These are phyloP conservation scores for Pseudomyrmex gracilis DNA, from an alignment of 1,140 invertebrate genomes.

Conservation along the genomic window DNA sequence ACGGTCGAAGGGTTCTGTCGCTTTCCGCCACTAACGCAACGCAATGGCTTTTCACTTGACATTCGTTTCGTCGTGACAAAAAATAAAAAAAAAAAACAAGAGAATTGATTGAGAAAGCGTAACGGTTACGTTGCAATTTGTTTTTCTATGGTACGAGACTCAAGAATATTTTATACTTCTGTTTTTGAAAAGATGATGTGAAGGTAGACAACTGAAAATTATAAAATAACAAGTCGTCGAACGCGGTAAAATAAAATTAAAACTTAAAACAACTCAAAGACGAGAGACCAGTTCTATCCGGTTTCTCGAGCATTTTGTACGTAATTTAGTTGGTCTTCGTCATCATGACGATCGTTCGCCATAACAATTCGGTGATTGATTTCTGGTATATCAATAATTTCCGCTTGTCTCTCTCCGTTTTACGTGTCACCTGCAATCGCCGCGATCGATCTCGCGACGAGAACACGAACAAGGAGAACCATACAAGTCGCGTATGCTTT, in stretches of 20 bases:
- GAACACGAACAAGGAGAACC: background rate
- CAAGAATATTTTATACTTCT: background rate
- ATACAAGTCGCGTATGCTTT: constrained; percentile 6
- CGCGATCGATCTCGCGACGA: constrained; percentile 14
- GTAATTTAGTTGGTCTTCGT: constrained; percentile 19
- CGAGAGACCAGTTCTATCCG: background rate
- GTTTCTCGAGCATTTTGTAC: background rate
- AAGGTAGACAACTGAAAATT: background rate
- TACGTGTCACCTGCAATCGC: background rate
- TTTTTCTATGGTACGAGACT: background rate
- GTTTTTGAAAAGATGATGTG: background rate
- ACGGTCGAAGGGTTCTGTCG: constrained; percentile 50
- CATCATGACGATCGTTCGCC: background rate
- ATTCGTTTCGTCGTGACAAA: background rate
- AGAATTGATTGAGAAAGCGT: background rate
- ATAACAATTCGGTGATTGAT: constrained; percentile 34
- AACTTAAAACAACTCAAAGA: no score
- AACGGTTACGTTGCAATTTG: background rate
- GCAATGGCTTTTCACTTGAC: background rate
- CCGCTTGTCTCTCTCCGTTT: background rate
- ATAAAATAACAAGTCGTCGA: no score
- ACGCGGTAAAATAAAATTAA: no score
- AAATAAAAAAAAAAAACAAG: background rate
- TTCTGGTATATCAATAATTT: constrained; percentile 40
- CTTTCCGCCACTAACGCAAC: background rate